Evolutionary conservation across 2,113 vertebrate species (phyloP).

Genomic region (Menidia beryllina): DNA sequence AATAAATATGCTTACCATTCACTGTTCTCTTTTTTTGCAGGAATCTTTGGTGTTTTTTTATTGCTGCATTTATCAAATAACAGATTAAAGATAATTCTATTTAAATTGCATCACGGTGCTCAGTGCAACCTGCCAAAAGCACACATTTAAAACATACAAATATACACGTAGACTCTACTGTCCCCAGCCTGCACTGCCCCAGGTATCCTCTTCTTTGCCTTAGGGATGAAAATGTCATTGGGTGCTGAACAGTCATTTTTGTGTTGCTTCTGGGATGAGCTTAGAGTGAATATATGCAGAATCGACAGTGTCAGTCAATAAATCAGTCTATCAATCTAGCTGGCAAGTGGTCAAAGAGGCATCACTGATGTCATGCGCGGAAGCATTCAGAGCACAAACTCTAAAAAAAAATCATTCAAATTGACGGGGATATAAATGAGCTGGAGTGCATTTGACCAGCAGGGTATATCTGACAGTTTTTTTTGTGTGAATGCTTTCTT

Average conservation of each 20-base stretch:
- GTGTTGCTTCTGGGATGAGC: conserved; percentile 42
- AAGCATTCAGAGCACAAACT: conserved; percentile 21
- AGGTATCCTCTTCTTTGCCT: conserved; percentile 58
- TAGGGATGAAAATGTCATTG: conserved; percentile 58
- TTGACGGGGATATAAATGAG: conserved; percentile 8
- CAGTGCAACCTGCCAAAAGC: neutral
- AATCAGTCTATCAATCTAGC: conserved; percentile 65
- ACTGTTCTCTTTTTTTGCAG: conserved; percentile 49
- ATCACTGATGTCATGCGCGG: conserved; percentile 21
- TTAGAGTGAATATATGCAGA: conserved; percentile 64
- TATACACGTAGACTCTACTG: neutral
- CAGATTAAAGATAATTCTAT: conserved; percentile 51
- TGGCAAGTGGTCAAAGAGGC: conserved; percentile 63
- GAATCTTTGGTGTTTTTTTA: conserved; percentile 51
- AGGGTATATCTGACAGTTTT: neutral
- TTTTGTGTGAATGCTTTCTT: conserved; percentile 4
- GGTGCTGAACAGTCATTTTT: conserved; percentile 68
- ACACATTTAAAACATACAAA: conserved; percentile 1
- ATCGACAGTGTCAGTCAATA: conserved; percentile 64
- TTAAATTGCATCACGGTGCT: conserved; percentile 54
- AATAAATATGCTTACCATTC: conserved; percentile 65
- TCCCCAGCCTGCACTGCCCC: conserved; percentile 38
- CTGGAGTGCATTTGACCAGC: conserved; percentile 3
- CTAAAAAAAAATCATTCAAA: conserved; percentile 3
- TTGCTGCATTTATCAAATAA: conserved; percentile 44